Base-by-base conservation (phyloP, 2,113 vertebrate species). In the Fukomys damarensis region DNA sequence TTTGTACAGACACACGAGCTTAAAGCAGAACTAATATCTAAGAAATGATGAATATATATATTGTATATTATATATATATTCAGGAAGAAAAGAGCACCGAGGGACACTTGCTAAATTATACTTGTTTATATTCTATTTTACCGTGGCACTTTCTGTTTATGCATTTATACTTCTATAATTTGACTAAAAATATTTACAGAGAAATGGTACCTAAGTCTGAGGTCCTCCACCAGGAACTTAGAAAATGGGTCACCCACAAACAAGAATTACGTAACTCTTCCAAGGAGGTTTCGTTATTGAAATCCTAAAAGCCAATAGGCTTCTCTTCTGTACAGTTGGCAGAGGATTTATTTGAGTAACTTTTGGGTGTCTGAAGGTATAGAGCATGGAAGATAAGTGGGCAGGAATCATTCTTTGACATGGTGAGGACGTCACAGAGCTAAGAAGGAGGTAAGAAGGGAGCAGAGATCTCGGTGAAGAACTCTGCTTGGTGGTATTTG, bases 71-170 rank as follows among this genome's bases (percentile, higher is more conserved):
- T 52, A 13, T 11, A 32, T 46, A 61, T 41, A 35, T 30, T 46
- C 77, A 41, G 56, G 49, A 93, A 86, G n/a, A 70, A 86, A 70
- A 89, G 65, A 93, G 17, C 20, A 5, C 0, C 70, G 32, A 96
- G 66, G 43, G 72, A 63, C 12, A 63, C 28, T 61, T 79, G 94
- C 59, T 72, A 70, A 85, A 66, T 79, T 76, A 65, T 10, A 35
- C 38, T 68, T 92, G 20, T 70, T 86, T 89, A 32, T 46, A 76
- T 65, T 90, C 43, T 49, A 61, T 38, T 85, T 94, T 65, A 76
- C 32, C 38, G 83, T 82, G 38, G 87, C 26, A n/a, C 19, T 83
- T 90, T 93, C 63, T 91, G 38, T 70, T 89, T 91, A 49, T 91
- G 93, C 86, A 95, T 32, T 76, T 22, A 46, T 89, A 83, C 5